These are phyloP conservation scores for Dasyurus viverrinus DNA, from an alignment of 2,113 vertebrate species.

Conservation along the genomic window DNA sequence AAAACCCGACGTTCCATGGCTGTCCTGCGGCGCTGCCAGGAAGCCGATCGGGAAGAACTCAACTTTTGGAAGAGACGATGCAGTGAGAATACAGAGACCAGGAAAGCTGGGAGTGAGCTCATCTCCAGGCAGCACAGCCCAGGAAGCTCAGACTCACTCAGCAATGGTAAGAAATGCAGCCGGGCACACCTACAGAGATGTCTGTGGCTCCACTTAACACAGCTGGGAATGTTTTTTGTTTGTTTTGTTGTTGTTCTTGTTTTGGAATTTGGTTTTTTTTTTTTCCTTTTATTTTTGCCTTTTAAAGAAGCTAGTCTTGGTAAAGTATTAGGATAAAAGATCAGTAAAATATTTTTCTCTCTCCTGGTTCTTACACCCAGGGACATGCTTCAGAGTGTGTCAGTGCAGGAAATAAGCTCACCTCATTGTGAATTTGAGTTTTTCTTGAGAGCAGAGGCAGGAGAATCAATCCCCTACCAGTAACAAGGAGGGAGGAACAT, in stretches of 20 bases:
- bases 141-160: slow-evolving; percentile 86
- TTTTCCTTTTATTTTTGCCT: not conserved
- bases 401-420: not conserved
- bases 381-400: not conserved
- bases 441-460: not conserved
- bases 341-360: not conserved
- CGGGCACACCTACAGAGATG: not conserved
- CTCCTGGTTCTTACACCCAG: not conserved
- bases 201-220: not conserved
- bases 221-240: not conserved
- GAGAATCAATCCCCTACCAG: not conserved
- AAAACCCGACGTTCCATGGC: slow-evolving; percentile 96
- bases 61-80: slow-evolving; percentile 96
- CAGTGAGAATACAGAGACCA: slow-evolving; percentile 92
- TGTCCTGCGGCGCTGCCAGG: slow-evolving; percentile 96
- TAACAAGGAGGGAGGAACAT: no score
- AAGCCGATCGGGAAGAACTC: slow-evolving; percentile 96
- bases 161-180: slow-evolving; percentile 84
- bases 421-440: not conserved
- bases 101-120: slow-evolving; percentile 87
- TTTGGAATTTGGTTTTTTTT: not conserved
- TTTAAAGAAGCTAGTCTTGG: not conserved
- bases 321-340: not conserved
- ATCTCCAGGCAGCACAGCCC: slow-evolving; percentile 94
- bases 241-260: not conserved